Evolutionary conservation across 2,888 invertebrate genomes (phyloP), one percentile per base, ranked within the genome.

Genomic region (Zaprionus bogoriensis): DNA sequence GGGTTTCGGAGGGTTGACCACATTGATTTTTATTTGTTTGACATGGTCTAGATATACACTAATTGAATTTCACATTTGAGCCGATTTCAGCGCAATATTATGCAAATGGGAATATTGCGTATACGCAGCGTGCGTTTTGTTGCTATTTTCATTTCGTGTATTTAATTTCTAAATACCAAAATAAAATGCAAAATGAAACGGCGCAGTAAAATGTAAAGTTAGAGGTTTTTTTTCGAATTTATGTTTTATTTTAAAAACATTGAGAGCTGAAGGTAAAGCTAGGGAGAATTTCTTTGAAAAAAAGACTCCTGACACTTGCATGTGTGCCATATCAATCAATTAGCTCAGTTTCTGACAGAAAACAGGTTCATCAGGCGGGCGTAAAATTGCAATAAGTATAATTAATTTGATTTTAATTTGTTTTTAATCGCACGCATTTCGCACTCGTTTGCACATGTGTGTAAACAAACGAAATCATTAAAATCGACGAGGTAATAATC

Each of bases 391-490:
- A 51, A 38, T 45, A 22, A 42, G 9, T 7, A 22, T 61, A 65
- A 84, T 84, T 77, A 64, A 86, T 80, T 69, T 57, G 47, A 66
- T 65, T 62, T 72, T 77, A 81, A 86, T 81, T 67, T 72, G 64
- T 54, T 69, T 74, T 81, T 80, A 77, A 81, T 84, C 51, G 46
- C 47, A 32, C 30, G 67, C 46, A 48, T 45, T 51, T 44, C 41
- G 9, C 32, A 30, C 53, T 57, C 52, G 53, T 62, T 83, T 60
- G 45, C 68, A 61, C 64, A 57, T 63, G 63, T 79, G 74, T 46
- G 50, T 45, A 68, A 62, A 80, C 67, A 83, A 67, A 74, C 67
- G 62, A 72, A 63, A 46, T 52, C 67, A 83, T 77, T 80, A 61
- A 83, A 66, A 67, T 65, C 62, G 20, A 30, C 65, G 28, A 65